phyloP scores from a whole-genome alignment of 2,113 vertebrate genomes.

The Helogale parvula region DNA sequence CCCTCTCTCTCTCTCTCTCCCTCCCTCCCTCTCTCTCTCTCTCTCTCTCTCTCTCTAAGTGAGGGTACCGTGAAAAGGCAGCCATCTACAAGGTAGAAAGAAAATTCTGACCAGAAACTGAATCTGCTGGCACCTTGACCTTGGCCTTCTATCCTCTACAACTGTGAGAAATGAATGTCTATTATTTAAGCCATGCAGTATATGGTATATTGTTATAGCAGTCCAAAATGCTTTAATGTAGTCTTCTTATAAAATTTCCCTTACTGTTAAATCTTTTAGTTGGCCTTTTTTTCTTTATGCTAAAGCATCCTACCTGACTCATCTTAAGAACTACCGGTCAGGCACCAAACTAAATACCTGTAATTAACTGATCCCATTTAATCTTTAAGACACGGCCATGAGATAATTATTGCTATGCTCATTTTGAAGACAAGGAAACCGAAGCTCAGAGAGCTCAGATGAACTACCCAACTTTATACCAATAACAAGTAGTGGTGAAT shows the following conservation, averaged over 20 bases:
- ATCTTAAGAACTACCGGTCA: slow-evolving; percentile 5
- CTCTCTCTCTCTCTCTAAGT: not conserved
- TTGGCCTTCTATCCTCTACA: not conserved
- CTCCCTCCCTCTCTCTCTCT: not conserved
- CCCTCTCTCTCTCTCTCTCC: not conserved
- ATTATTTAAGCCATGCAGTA: not conserved
- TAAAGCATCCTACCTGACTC: slow-evolving; percentile 53
- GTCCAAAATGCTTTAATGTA: not conserved
- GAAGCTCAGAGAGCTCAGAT: slow-evolving; percentile 24
- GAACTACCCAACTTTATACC: slow-evolving; percentile 19
- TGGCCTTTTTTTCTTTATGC: not conserved
- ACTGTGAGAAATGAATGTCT: not conserved
- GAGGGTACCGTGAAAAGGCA: not conserved
- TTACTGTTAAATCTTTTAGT: slow-evolving; percentile 25
- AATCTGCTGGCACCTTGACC: not conserved
- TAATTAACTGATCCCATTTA: slow-evolving; percentile 52
- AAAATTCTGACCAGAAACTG: not conserved
- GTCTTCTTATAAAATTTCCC: not conserved
- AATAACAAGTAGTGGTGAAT: slow-evolving; percentile 39
- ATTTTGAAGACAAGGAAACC: slow-evolving; percentile 58
- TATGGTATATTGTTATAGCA: not conserved
- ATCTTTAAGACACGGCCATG: not conserved
- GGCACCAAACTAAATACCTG: slow-evolving; percentile 39
- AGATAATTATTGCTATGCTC: slow-evolving; percentile 51
- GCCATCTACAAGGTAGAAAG: not conserved